Conservation (phyloP, 2,113 vertebrate genomes). For the Eublepharis macularius region DNA sequence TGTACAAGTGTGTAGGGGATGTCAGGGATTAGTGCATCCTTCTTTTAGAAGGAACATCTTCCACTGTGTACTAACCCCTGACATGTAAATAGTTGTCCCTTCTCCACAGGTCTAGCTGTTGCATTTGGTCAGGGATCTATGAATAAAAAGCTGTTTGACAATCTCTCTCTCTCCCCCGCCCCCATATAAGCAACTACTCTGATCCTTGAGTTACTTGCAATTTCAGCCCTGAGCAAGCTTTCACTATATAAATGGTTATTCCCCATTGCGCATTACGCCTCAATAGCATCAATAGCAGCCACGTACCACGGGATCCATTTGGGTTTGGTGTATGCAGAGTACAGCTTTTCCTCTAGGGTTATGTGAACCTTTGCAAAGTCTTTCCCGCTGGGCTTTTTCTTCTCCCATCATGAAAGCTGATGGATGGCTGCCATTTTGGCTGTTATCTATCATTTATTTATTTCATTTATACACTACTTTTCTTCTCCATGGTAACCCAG, state of each 20-base stretch:
- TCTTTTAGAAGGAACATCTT: neutral
- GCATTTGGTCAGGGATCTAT: neutral
- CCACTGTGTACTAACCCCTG: neutral
- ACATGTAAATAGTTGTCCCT: neutral
- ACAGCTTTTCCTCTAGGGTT: neutral
- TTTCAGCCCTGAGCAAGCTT: neutral
- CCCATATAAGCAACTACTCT: neutral
- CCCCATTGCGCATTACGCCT: neutral
- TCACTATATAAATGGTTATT: neutral
- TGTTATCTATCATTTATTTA: too few species aligned
- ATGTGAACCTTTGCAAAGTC: neutral
- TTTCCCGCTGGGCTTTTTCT: too few species aligned
- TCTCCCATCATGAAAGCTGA: neutral
- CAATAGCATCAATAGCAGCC: neutral
- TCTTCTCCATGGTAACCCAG: too few species aligned
- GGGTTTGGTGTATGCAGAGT: neutral
- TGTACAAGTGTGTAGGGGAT: neutral
- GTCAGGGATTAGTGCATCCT: neutral
- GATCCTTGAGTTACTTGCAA: accelerated
- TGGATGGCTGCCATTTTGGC: neutral
- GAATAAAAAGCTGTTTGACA: too few species aligned
- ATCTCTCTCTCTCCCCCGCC: neutral
- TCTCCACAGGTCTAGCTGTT: neutral
- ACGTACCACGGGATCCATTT: neutral
- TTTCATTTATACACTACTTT: too few species aligned